Evolutionary conservation across 2,888 invertebrate species (phyloP).

Genomic region (Metalampra italica): DNA sequence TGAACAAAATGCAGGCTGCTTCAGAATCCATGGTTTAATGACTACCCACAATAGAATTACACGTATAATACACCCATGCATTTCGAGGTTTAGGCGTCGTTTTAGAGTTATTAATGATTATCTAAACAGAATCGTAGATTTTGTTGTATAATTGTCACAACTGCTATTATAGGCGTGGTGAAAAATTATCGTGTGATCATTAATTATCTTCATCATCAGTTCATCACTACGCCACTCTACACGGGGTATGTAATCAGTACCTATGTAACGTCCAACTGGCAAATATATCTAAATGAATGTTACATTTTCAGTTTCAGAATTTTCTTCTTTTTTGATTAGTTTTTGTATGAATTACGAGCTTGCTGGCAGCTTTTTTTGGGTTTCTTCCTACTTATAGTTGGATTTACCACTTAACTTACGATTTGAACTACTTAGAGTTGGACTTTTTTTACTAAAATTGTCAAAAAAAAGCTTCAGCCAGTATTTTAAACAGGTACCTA

Average conservation of each 20-base stretch:
- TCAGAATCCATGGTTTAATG: constrained; percentile 45
- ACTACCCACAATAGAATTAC: constrained; percentile 54
- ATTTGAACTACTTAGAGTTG: no score
- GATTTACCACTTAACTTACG: no score
- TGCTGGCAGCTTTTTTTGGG: no score
- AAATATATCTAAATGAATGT: no score
- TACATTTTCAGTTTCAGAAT: no score
- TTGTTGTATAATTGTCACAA: background rate
- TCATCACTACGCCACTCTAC: no score
- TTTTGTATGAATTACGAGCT: no score
- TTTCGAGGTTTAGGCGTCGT: constrained; percentile 25
- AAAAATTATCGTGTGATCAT: background rate
- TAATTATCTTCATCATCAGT: no score
- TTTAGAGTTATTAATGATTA: constrained; percentile 35
- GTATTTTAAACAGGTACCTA: background rate
- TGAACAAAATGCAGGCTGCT: constrained; percentile 40
- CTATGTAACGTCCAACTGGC: no score
- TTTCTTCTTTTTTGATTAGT: no score
- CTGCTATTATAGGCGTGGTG: background rate
- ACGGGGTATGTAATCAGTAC: no score
- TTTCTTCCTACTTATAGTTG: no score
- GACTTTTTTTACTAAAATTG: background rate
- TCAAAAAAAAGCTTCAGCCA: background rate
- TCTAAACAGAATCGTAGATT: constrained; percentile 7
- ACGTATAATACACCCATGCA: constrained; percentile 35